phyloP scores from a whole-genome alignment of 1,140 invertebrate genomes.

The Calliopsis andreniformis region DNA sequence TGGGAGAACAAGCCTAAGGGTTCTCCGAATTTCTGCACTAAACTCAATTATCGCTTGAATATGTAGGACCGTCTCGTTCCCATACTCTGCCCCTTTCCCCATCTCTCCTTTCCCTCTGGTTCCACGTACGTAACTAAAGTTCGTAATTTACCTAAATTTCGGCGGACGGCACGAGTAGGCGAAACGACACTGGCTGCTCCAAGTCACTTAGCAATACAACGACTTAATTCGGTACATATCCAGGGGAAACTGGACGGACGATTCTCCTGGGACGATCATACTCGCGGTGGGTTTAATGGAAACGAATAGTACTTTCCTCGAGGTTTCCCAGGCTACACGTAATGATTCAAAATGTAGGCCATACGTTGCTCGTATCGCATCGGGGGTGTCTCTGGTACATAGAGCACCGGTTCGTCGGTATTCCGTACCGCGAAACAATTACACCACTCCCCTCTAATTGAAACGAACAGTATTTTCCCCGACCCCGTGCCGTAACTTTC shows the following conservation, averaged over 20 bases:
- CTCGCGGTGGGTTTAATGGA: constrained; percentile 53
- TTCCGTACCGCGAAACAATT: constrained; percentile 26
- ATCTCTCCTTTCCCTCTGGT: neutral
- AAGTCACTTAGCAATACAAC: constrained; percentile 50
- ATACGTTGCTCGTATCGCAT: constrained; percentile 7
- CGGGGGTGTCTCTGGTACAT: neutral
- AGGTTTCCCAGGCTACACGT: neutral
- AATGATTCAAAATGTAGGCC: constrained; percentile 37
- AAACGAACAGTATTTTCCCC: constrained; percentile 33
- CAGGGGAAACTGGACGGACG: constrained; percentile 17
- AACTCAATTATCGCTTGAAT: constrained; percentile 46
- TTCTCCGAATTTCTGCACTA: neutral
- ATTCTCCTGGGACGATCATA: constrained; percentile 51
- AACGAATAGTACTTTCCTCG: constrained; percentile 60
- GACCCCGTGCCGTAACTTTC: neutral
- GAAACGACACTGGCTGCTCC: constrained; percentile 7
- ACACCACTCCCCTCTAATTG: constrained; percentile 15
- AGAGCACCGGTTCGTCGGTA: neutral
- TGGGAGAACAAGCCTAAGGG: neutral
- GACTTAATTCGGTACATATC: constrained; percentile 56
- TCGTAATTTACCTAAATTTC: constrained; percentile 61
- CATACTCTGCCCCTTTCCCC: neutral
- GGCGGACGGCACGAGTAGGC: neutral
- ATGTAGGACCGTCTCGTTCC: constrained; percentile 22
- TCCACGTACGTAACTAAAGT: constrained; percentile 51